phyloP scores from a whole-genome alignment of 2,888 invertebrate species.

The Euclidia mi region DNA sequence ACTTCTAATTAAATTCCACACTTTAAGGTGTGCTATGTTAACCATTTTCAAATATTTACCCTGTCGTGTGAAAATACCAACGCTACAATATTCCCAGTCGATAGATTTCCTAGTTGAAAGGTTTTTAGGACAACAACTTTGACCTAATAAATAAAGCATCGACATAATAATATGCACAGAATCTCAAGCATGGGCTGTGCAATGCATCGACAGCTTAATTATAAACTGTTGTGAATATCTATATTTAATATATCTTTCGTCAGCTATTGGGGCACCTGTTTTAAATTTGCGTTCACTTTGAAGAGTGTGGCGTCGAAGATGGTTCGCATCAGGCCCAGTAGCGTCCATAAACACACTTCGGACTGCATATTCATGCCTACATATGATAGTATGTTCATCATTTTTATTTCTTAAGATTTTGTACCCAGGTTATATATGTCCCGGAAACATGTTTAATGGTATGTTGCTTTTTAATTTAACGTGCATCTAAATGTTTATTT shows the following conservation, averaged over 20 bases:
- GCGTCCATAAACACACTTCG: conserved; percentile 87
- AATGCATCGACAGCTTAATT: conserved; percentile 16
- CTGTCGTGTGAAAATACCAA: too few relatives aligned
- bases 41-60: too few relatives aligned
- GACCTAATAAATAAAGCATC: too few relatives aligned
- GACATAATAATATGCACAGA: too few relatives aligned
- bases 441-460: conserved; percentile 28
- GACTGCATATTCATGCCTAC: conserved; percentile 85
- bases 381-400: conserved; percentile 82
- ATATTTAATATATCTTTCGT: conserved; percentile 46
- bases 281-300: conserved; percentile 88
- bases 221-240: conserved; percentile 27
- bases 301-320: conserved; percentile 89
- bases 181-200: too few relatives aligned
- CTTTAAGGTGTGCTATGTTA: too few relatives aligned
- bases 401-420: conserved; percentile 46
- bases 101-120: too few relatives aligned
- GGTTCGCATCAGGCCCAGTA: conserved; percentile 85
- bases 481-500: conserved; percentile 16
- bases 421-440: conserved; percentile 17
- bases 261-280: conserved; percentile 73
- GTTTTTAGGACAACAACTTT: too few relatives aligned
- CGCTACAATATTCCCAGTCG: too few relatives aligned
- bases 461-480: conserved; percentile 15
- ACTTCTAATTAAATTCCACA: too few relatives aligned